These are phyloP conservation scores for Cynoglossus semilaevis DNA, from an alignment of 2,113 vertebrate genomes.

Conservation along the genomic window DNA sequence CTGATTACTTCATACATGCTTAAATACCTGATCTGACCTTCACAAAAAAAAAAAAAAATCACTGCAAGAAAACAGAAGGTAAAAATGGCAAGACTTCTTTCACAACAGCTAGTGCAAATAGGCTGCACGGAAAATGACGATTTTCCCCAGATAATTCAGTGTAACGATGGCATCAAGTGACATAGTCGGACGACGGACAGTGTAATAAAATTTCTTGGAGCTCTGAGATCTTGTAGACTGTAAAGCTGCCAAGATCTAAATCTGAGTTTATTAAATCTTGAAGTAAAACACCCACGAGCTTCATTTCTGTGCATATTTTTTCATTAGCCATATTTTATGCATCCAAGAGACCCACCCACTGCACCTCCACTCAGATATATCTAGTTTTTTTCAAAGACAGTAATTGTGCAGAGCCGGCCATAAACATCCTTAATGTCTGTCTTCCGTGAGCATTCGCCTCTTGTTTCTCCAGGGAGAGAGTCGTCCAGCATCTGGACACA, in stretches of 20 bases:
- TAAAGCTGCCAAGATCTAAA: slow-evolving; percentile 15
- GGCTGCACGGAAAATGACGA: neutral
- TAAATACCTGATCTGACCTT: neutral
- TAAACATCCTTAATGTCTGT: slow-evolving; percentile 45
- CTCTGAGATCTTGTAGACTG: slow-evolving; percentile 8
- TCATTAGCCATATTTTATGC: slow-evolving; percentile 15
- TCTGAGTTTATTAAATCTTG: slow-evolving; percentile 14
- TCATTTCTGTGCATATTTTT: slow-evolving; percentile 10
- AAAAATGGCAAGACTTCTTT: neutral
- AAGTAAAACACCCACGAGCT: slow-evolving; percentile 12
- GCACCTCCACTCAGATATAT: slow-evolving; percentile 50
- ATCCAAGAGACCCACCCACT: slow-evolving; percentile 11
- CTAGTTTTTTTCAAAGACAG: slow-evolving; percentile 50
- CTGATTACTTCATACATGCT: neutral
- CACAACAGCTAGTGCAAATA: neutral
- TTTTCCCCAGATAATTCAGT: slow-evolving; percentile 13
- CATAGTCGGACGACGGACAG: slow-evolving; percentile 19
- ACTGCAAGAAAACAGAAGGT: neutral
- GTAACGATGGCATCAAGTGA: slow-evolving; percentile 5
- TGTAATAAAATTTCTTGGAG: slow-evolving; percentile 5
- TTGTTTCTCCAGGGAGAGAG: slow-evolving; percentile 24
- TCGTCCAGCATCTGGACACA: slow-evolving; percentile 41
- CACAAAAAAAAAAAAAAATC: neutral
- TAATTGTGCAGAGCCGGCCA: slow-evolving; percentile 51
- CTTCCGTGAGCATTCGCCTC: slow-evolving; percentile 40